phyloP scores from a whole-genome alignment of 2,888 invertebrate species.

The Andrena fulva region DNA sequence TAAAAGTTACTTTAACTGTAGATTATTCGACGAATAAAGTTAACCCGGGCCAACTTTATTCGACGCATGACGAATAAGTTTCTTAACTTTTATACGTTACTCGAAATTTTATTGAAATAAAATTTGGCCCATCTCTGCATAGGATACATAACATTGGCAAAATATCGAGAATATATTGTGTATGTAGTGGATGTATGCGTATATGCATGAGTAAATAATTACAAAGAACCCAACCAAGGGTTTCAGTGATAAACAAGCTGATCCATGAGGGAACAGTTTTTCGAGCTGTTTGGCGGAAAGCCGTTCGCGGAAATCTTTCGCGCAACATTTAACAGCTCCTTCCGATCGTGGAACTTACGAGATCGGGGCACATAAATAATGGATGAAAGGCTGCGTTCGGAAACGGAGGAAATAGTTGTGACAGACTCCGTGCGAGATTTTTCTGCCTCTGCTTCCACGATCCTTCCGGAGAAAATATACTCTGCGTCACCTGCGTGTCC shows the following conservation, averaged over 20 bases:
- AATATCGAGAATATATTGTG: too few relatives aligned
- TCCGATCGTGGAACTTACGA: background rate
- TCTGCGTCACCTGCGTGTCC: background rate
- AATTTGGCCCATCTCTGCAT: too few relatives aligned
- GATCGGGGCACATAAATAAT: conserved; percentile 38
- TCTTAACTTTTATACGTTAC: too few relatives aligned
- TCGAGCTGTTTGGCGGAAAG: conserved; percentile 5
- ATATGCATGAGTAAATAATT: too few relatives aligned
- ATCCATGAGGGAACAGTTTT: background rate
- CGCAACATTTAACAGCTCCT: conserved; percentile 28
- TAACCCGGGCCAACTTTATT: too few relatives aligned
- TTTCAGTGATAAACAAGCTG: background rate
- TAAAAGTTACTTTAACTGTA: too few relatives aligned
- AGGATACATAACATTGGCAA: too few relatives aligned
- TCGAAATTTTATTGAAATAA: too few relatives aligned
- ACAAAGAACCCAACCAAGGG: background rate
- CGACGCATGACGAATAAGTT: too few relatives aligned
- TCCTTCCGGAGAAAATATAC: conserved; percentile 8
- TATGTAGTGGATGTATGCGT: too few relatives aligned
- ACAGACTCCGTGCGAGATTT: conserved; percentile 9
- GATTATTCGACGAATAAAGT: too few relatives aligned
- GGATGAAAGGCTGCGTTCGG: conserved; percentile 8
- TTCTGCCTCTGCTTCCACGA: conserved; percentile 3
- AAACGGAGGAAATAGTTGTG: conserved; percentile 26
- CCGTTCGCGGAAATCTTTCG: background rate